Evolutionary conservation across 2,888 invertebrate genomes (phyloP).

Genomic region (Cordilura impudica): DNA sequence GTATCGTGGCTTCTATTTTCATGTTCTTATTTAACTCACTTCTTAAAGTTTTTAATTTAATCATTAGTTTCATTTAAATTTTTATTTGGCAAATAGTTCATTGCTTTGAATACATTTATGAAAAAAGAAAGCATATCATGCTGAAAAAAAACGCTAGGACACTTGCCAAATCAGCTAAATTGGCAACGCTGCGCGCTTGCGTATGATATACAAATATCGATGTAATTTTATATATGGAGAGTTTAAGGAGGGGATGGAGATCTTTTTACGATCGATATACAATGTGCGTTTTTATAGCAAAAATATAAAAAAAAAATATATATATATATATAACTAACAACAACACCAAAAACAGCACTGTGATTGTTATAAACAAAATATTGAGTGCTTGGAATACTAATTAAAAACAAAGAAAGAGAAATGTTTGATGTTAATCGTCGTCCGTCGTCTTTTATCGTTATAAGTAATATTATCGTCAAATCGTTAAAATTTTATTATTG

Average conservation of each 20-base stretch:
- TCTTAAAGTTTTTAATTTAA: too few relatives aligned
- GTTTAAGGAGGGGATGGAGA: background rate
- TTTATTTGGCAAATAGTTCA: too few relatives aligned
- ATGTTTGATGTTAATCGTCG: constrained; percentile 57
- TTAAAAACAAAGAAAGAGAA: constrained; percentile 64
- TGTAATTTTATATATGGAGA: background rate
- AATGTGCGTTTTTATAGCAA: constrained; percentile 56
- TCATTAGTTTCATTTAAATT: too few relatives aligned
- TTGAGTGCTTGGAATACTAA: constrained; percentile 72
- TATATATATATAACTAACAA: background rate
- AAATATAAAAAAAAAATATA: constrained; percentile 36
- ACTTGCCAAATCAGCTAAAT: too few relatives aligned
- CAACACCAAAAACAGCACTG: constrained; percentile 63
- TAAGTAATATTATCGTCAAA: background rate
- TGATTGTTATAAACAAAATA: constrained; percentile 68
- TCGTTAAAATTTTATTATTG: background rate
- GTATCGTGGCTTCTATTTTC: too few relatives aligned
- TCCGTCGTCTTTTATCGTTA: background rate
- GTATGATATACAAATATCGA: constrained; percentile 13
- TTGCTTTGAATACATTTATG: too few relatives aligned
- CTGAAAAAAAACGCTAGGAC: too few relatives aligned
- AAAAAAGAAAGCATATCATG: too few relatives aligned
- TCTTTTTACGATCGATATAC: constrained; percentile 49
- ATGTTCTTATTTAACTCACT: too few relatives aligned
- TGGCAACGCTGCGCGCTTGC: constrained; percentile 21